These are phyloP conservation scores for Podarcis muralis DNA, from an alignment of 2,113 vertebrate genomes.

Conservation along the genomic window DNA sequence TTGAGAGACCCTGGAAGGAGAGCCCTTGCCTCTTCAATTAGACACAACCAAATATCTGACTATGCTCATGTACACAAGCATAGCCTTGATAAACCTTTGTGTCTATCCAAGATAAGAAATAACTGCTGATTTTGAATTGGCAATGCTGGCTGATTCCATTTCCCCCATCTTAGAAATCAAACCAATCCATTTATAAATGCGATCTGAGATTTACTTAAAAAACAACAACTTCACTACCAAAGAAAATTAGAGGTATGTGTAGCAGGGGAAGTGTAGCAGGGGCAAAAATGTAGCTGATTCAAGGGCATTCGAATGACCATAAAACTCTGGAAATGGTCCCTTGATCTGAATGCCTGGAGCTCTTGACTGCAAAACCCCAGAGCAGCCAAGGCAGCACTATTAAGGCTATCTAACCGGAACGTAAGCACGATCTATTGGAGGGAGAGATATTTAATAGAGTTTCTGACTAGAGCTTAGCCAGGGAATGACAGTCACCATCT, in stretches of 20 bases:
- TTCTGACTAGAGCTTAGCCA: neutral
- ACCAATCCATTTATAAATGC: fast-evolving
- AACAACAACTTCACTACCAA: no score
- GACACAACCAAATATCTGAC: neutral
- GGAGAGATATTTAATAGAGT: neutral
- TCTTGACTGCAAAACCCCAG: neutral
- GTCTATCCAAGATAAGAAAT: neutral
- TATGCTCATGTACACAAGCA: neutral
- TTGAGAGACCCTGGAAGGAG: neutral
- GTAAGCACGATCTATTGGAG: neutral
- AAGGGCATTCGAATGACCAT: neutral
- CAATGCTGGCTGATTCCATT: neutral
- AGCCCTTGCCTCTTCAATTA: neutral
- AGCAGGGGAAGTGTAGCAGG: neutral
- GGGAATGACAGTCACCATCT: fast-evolving
- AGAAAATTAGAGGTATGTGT: neutral
- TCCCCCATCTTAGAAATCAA: neutral
- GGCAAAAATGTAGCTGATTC: neutral
- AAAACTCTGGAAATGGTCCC: fast-evolving
- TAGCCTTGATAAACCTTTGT: neutral
- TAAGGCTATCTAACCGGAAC: neutral
- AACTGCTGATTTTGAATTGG: neutral
- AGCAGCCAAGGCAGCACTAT: fast-evolving
- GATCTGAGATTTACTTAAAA: neutral
- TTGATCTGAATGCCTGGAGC: fast-evolving